Base-by-base conservation (phyloP, 2,113 vertebrate genomes). In the Salminus brasiliensis region DNA sequence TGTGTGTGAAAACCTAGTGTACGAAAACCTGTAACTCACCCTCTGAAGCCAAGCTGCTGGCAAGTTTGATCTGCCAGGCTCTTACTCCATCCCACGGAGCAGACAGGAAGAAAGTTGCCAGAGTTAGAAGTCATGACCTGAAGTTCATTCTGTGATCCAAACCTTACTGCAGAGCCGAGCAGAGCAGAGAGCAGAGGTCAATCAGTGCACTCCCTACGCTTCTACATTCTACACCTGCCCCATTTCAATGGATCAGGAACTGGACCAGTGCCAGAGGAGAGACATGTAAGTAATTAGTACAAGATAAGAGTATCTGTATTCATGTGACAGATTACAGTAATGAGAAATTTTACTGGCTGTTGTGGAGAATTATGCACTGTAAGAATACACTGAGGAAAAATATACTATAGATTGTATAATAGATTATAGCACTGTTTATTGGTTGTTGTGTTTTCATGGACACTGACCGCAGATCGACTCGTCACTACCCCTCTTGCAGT, bases 401-500 rank as follows among this genome's bases (percentile, higher is more conserved):
- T n/a, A n/a, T n/a, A n/a, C n/a, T n/a, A n/a, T n/a, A n/a, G n/a
- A n/a, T n/a, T n/a, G n/a, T n/a, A n/a, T n/a, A n/a, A n/a, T n/a
- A n/a, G n/a, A n/a, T n/a, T n/a, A n/a, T n/a, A n/a, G n/a, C n/a
- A 27, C 2, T 30, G 30, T 62, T 30, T 4, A 15, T 62, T 62
- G 29, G 16, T 57, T 16, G 32, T 30, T 55, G 25, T 41, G 21
- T 6, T 41, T n/a, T 34, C 13, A 57, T 72, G 32, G 13, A 65
- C 27, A 75, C 87, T 81, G 36, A 88, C 87, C 85, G 27, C 87
- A 88, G 30, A 21, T 15, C 1, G 57, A 47, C 72, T 88, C 87
- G 27, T 88, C 83, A 1, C 82, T 85, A 63, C 87, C 87, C 9
- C n/a, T 32, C 21, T 29, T 62, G 73, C 87, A 88, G 36, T 88